Base-by-base conservation (phyloP, 1,140 invertebrate species). In the Scaptomyza hsui region DNA sequence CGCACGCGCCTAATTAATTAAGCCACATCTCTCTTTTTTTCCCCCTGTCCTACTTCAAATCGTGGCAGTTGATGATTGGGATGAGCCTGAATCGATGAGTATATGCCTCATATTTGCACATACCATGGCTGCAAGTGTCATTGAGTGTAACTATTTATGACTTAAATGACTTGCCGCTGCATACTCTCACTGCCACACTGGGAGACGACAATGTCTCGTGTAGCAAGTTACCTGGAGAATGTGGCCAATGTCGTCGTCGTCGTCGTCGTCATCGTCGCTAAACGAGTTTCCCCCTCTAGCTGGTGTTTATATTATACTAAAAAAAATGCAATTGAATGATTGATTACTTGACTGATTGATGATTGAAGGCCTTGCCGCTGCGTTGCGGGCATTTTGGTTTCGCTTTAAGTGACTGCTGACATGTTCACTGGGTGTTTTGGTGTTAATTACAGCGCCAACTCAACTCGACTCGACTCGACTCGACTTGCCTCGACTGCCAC, bases 401-500 rank as follows among this genome's bases (percentile, higher is more conserved):
- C 63, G 56, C 56, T 65, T 79, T 85, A 85, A 85, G 63, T 85
- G 81, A 85, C 72, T 85, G 74, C 70, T 80, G 81, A 85, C 78
- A 78, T 76, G 64, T 75, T 77, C 81, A 57, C 59, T 64, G 78
- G 72, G 76, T 65, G 72, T 79, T 62, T 61, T 57, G 82, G 82
- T 81, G 81, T 86, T 86, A 86, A 88, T 86, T 81, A 81, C 74
- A 64, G 61, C 65, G 45, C 37, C 49, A 59, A 64, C 61, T 59
- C 47, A 35, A 39, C 53, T 5, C 21, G 12, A 26, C 24, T 26
- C 24, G 5, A 26, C 3, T 26, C 5, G 7, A 29, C 6, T 29
- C 6, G 5, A 26, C 3, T 26, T 6, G 7, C 7, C 6, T 29
- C 6, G 13, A 21, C 16, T 15, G n/a, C 15, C 37, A 26, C 13